Base-by-base conservation (phyloP, 2,113 vertebrate genomes). In the Rhizomys pruinosus region DNA sequence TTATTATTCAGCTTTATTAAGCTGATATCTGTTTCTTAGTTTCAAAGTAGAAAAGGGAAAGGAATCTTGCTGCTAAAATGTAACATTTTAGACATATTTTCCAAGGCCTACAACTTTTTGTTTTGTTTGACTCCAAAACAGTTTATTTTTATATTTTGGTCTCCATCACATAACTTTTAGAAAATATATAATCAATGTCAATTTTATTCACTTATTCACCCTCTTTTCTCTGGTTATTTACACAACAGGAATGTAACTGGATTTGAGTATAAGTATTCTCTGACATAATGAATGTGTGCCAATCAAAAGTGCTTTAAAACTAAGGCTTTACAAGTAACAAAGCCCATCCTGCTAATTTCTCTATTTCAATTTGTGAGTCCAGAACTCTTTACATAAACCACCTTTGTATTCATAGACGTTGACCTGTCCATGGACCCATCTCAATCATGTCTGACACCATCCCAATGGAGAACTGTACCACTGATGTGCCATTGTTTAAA, bases 1-100 rank as follows among this genome's bases (percentile, higher is more conserved):
- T 92, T 68, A 89, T 72, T 92, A 84, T 57, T 32, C n/a, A n/a
- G n/a, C n/a, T n/a, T n/a, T 73, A 37, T 81, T 84, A 92, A 87
- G 47, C 47, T 94, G 25, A 37, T 71, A 19, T 84, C 59, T 80
- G 5, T 76, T 91, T 93, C 68, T 77, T 55, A 73, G 84, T 80
- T 74, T 86, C 57, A 25, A 86, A 78, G 22, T 11, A 91, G 32
- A 74, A 95, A 73, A 64, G 20, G 55, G 20, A 80, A 94, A 92
- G 2, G 4, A 82, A 66, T 87, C 8, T 52, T 73, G 47, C 2
- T 86, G 12, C 63, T 68, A 52, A 71, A 52, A 55, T 32, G 20
- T 29, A 84, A 47, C 61, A 82, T 59, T 89, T 32, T 34, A 92
- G 71, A 68, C 27, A 57, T 63, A 77, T 73, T 90, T 84, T 91